Percentiles rank a stretch among this genome's conserved stretches.
Evolutionary conservation across 2,888 invertebrate species (phyloP).

Genomic region (Drosophila monieri): DNA sequence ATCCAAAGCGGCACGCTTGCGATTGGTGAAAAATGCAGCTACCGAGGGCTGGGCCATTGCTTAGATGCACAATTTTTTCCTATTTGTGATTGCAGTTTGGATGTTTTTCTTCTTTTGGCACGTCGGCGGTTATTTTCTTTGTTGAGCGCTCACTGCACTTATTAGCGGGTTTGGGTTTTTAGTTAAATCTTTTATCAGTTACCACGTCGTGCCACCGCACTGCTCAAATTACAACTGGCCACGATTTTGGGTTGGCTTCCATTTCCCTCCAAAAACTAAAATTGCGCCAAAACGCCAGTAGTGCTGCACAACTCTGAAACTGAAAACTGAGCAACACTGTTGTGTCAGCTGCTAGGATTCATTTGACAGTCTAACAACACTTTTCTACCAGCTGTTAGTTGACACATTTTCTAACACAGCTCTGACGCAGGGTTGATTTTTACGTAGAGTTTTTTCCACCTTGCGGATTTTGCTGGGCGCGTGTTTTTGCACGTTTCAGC

Average conservation of each 20-base stretch:
- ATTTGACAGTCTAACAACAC: slow-evolving; percentile 40
- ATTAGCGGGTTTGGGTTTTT: slow-evolving; percentile 13
- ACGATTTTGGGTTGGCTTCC: slow-evolving; percentile 52
- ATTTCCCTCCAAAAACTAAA: slow-evolving; percentile 82
- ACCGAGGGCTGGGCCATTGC: slow-evolving; percentile 91
- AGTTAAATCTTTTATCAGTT: slow-evolving; percentile 34
- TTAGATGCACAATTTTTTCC: slow-evolving; percentile 19
- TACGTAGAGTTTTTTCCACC: slow-evolving; percentile 57
- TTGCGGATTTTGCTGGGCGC: slow-evolving; percentile 51
- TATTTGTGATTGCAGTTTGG: slow-evolving; percentile 32
- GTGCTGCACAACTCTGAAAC: slow-evolving; percentile 40
- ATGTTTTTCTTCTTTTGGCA: slow-evolving; percentile 25
- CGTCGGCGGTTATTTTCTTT: slow-evolving; percentile 47
- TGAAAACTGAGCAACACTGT: slow-evolving; percentile 18
- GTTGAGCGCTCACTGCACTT: slow-evolving; percentile 20
- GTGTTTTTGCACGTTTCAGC: slow-evolving; percentile 51
- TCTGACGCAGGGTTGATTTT: slow-evolving; percentile 25
- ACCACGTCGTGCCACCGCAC: slow-evolving; percentile 68
- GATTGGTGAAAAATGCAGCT: slow-evolving; percentile 89
- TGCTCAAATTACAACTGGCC: slow-evolving; percentile 80
- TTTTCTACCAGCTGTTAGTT: neutral
- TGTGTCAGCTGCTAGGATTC: slow-evolving; percentile 41
- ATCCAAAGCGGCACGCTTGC: slow-evolving; percentile 90
- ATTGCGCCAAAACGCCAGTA: slow-evolving; percentile 68
- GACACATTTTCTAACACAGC: slow-evolving; percentile 8